Base-by-base conservation (phyloP, 2,888 invertebrate genomes). In the Mythimna loreyi region DNA sequence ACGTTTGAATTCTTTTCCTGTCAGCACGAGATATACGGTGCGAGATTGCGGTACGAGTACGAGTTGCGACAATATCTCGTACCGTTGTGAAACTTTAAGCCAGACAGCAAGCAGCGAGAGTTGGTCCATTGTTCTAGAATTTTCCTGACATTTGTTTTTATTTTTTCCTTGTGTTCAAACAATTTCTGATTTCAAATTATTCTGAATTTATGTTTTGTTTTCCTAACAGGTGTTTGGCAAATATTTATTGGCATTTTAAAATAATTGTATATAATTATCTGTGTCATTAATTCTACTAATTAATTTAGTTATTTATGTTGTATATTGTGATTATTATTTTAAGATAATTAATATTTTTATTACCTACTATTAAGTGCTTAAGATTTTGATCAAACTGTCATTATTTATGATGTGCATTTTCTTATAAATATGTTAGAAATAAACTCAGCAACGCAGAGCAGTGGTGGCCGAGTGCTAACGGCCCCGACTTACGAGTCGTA, bases 1-100 rank as follows among this genome's bases (percentile, higher is more conserved):
- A 68, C 19, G 49, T 69, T 60, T 45, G n/a, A 72, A 76, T 50
- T 69, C 33, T 75, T 52, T 43, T 11, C 0, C 11, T 28, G 73
- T 33, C 30, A 21, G 25, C 73, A 33, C 11, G 30, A 71, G 73
- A 71, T 71, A 60, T 9, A 40, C 5, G 21, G 28, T 30, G 8
- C 16, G 47, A 21, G 11, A 8, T 33, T 8, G 1, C 6, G 16
- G 40, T 40, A 40, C 16, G 40, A 40, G 40, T 40, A 40, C 11
- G 40, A 40, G 40, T 40, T 40, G 40, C 40, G 40, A 40, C 4
- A 5, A 36, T 36, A 36, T 36, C 36, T 36, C 36, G 13, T 36
- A 13, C 36, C 13, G 36, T 13, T 3, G 3, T 36, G 13, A 36
- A 36, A 36, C 0, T 6, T 6, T 73, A 40, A 73, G 45, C 30